Conservation (phyloP, 2,888 invertebrate species). For the Hyposoter dolosus region DNA sequence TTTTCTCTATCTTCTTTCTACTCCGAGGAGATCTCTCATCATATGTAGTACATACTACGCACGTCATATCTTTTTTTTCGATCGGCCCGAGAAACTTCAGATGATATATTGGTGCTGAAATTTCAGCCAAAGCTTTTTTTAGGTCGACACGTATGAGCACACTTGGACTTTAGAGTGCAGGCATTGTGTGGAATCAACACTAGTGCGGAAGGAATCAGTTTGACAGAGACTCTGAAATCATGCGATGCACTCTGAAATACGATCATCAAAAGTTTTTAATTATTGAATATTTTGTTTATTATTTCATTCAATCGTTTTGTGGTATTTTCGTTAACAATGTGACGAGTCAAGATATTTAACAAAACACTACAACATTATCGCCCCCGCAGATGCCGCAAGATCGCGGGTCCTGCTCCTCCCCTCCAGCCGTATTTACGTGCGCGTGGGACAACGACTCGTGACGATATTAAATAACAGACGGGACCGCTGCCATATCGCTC, state of each 20-base stretch:
- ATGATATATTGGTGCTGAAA: slow-evolving; percentile 76
- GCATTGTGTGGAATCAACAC: slow-evolving; percentile 51
- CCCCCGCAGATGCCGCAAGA: slow-evolving; percentile 41
- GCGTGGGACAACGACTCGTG: slow-evolving; percentile 72
- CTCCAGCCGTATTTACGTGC: slow-evolving; percentile 3
- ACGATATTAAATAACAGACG: slow-evolving; percentile 80
- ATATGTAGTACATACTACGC: slow-evolving; percentile 18
- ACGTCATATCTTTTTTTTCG: slow-evolving; percentile 8
- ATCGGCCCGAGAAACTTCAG: slow-evolving; percentile 59
- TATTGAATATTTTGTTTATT: too few relatives aligned
- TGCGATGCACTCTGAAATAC: too few relatives aligned
- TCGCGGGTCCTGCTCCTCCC: slow-evolving; percentile 14
- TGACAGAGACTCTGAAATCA: slow-evolving; percentile 33
- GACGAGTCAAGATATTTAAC: background rate
- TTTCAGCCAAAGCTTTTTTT: slow-evolving; percentile 74
- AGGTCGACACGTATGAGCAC: slow-evolving; percentile 46
- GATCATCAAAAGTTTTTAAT: too few relatives aligned
- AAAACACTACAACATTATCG: slow-evolving; percentile 28
- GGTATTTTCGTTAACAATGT: slow-evolving; percentile 23
- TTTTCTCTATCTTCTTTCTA: slow-evolving; percentile 41
- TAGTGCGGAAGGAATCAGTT: background rate
- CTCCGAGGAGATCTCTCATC: slow-evolving; percentile 62
- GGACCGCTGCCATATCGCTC: slow-evolving; percentile 58
- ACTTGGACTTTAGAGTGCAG: slow-evolving; percentile 24
- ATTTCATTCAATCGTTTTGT: background rate